Conservation (phyloP, 2,888 invertebrate species). For the Xanthia icteritia region DNA sequence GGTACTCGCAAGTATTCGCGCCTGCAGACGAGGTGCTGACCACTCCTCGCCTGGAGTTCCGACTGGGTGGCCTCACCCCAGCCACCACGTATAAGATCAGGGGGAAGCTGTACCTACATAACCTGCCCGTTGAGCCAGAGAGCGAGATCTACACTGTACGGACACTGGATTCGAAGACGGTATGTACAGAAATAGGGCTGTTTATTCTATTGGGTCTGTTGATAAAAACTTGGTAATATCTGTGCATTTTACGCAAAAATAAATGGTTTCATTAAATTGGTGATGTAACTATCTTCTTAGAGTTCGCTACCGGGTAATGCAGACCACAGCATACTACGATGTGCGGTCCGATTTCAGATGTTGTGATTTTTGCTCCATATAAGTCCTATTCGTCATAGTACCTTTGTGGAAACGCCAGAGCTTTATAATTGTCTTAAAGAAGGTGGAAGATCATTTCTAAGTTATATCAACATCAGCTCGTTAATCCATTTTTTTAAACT, state of each 20-base stretch:
- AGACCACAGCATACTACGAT: background rate
- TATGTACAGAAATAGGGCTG: conserved; percentile 66
- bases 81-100: conserved; percentile 95
- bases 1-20: conserved; percentile 96
- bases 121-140: conserved; percentile 94
- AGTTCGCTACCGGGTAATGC: background rate
- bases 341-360: background rate
- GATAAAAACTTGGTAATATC: too few species aligned
- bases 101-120: conserved; percentile 94
- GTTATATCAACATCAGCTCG: background rate
- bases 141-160: conserved; percentile 94
- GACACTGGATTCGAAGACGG: conserved; percentile 90
- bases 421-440: background rate
- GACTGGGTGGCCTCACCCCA: conserved; percentile 93
- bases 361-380: background rate
- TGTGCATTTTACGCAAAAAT: background rate
- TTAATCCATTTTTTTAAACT: background rate
- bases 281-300: background rate
- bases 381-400: background rate
- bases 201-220: background rate
- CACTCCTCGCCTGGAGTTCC: conserved; percentile 96
- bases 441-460: background rate
- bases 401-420: background rate
- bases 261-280: background rate
- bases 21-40: conserved; percentile 96